These are phyloP conservation scores for Scolanthus callimorphus DNA, from an alignment of 92 coral and sea anemone species.

Conservation along the genomic window DNA sequence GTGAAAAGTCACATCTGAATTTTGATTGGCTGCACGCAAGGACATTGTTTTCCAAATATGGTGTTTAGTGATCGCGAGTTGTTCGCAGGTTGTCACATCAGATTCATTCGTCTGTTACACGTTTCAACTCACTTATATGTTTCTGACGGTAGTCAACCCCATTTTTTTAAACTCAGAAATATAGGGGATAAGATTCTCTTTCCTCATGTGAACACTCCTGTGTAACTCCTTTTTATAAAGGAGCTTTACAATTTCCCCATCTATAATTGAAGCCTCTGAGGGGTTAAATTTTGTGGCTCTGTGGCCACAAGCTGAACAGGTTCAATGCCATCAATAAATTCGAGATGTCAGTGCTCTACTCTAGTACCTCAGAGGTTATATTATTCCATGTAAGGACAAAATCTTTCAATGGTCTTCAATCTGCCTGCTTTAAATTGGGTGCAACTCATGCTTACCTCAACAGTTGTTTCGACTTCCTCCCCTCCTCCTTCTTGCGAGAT, in stretches of 20 bases:
- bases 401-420: conserved; percentile 46
- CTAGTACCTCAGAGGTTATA: conserved; percentile 34
- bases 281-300: conserved; percentile 35
- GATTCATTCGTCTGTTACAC: no score
- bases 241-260: conserved; percentile 36
- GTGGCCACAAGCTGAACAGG: conserved; percentile 20
- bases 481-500: conserved; percentile 1
- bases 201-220: conserved; percentile 8
- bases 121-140: no score
- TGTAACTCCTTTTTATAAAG: conserved; percentile 19
- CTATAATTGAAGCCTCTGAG: conserved; percentile 33
- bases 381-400: conserved; percentile 49
- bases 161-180: conserved; percentile 26
- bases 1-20: no score
- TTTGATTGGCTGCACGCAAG: no score
- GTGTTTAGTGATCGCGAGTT: no score
- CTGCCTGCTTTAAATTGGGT: conserved; percentile 15
- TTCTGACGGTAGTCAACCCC: no score
- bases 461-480: conserved; percentile 31
- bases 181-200: conserved; percentile 45
- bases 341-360: conserved; percentile 39
- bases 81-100: no score
- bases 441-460: conserved; percentile 37
- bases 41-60: no score
- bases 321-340: conserved; percentile 21